phyloP scores from a whole-genome alignment of 2,113 vertebrate species.

The Corvus cornix region DNA sequence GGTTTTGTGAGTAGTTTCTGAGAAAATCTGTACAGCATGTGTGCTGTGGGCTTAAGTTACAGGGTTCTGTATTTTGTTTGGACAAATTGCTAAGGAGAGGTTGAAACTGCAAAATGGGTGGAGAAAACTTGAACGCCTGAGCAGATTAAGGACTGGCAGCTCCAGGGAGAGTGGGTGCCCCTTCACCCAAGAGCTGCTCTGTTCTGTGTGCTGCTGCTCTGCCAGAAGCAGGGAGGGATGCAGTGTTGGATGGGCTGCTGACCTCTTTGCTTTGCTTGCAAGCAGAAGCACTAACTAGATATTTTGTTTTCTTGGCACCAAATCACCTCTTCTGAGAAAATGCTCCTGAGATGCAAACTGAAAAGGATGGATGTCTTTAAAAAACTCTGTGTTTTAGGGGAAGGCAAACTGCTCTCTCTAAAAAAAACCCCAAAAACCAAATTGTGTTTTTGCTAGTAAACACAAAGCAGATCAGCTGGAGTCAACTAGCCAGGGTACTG shows the following conservation, averaged over 20 bases:
- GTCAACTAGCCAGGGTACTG: neutral
- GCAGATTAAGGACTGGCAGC: neutral
- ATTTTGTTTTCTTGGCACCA: neutral
- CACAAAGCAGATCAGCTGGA: neutral
- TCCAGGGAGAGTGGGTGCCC: neutral
- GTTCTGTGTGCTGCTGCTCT: neutral
- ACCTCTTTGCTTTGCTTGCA: neutral
- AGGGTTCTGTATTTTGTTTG: neutral
- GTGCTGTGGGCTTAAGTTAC: neutral
- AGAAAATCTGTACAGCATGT: neutral
- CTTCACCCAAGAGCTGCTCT: neutral
- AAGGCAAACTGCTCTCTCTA: neutral
- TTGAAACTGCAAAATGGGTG: neutral
- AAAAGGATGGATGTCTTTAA: neutral
- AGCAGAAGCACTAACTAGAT: neutral
- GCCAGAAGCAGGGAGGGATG: neutral
- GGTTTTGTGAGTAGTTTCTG: neutral
- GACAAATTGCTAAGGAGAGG: neutral
- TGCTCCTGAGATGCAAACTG: neutral
- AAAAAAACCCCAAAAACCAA: accelerated
- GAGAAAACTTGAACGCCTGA: neutral
- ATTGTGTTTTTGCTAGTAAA: neutral
- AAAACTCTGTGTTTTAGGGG: accelerated
- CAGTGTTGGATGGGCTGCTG: neutral
- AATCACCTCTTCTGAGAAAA: neutral